These are phyloP conservation scores for Marcusenius ussheri DNA, from an alignment of 2,113 vertebrate species.

Conservation along the genomic window DNA sequence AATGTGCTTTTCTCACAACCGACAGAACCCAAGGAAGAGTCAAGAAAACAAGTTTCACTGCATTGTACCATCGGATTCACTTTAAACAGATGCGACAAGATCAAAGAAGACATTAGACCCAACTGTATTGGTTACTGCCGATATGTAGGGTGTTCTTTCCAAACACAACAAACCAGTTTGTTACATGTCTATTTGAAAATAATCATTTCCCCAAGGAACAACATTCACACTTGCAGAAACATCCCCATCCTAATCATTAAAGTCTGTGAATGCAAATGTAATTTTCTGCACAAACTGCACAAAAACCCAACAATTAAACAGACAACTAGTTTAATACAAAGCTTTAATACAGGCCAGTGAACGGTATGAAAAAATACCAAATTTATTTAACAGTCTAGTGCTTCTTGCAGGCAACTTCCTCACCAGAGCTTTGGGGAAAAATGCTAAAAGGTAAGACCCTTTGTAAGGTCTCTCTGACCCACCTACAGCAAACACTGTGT, in stretches of 20 bases:
- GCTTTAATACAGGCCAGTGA: not conserved
- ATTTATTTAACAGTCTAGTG: not conserved
- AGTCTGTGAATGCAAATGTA: not conserved
- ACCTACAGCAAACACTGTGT: not conserved
- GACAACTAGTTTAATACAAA: conserved; percentile 6
- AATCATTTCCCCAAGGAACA: not conserved
- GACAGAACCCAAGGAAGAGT: not conserved
- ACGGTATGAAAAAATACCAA: not conserved
- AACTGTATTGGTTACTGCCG: not conserved
- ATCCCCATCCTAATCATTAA: not conserved
- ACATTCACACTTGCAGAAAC: not conserved
- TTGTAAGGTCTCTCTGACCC: not conserved
- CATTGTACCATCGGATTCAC: not conserved
- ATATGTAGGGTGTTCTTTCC: not conserved
- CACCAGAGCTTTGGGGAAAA: not conserved
- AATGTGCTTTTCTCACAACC: not conserved
- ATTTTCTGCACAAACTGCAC: not conserved
- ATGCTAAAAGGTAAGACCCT: not conserved
- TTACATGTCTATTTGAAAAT: not conserved
- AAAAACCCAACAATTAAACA: not conserved
- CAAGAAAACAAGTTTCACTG: not conserved
- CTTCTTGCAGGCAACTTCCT: not conserved
- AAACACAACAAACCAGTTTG: not conserved
- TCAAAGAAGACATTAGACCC: not conserved
- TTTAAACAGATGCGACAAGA: not conserved